These are phyloP conservation scores for Brachypteracias leptosomus DNA, from an alignment of 2,113 vertebrate species.

Conservation along the genomic window DNA sequence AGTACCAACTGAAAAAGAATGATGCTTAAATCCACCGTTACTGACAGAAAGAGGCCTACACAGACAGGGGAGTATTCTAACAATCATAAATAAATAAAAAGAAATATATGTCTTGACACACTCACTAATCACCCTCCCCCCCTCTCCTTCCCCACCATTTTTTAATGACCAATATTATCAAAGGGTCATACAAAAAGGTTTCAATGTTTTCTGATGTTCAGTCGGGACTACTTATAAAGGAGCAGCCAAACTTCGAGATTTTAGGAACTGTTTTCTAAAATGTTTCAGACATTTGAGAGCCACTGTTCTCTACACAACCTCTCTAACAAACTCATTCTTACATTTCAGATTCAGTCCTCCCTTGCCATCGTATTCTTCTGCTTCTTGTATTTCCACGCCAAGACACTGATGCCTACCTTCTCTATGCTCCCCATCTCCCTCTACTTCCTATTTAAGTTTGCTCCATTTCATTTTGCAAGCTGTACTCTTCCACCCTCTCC, in stretches of 20 bases:
- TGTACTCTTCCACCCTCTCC: not conserved
- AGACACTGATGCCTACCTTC: not conserved
- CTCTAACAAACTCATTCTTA: not conserved
- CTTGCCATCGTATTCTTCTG: not conserved
- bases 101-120: not conserved
- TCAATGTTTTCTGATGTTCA: not conserved
- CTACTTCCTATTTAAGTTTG: not conserved
- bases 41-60: not conserved
- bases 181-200: not conserved
- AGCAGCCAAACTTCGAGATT: not conserved
- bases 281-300: not conserved
- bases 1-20: not conserved
- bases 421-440: not conserved
- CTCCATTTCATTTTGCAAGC: not conserved
- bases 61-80: not conserved
- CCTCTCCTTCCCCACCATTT: not conserved
- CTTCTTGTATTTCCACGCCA: not conserved
- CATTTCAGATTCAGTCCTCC: not conserved
- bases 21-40: not conserved
- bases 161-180: not conserved
- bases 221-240: not conserved
- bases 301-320: not conserved
- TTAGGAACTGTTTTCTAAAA: not conserved
- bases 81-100: not conserved
- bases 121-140: not conserved